Evolutionary conservation across 2,797 vertebrate species (phyloP).

Genomic region (Cuniculus paca): DNA sequence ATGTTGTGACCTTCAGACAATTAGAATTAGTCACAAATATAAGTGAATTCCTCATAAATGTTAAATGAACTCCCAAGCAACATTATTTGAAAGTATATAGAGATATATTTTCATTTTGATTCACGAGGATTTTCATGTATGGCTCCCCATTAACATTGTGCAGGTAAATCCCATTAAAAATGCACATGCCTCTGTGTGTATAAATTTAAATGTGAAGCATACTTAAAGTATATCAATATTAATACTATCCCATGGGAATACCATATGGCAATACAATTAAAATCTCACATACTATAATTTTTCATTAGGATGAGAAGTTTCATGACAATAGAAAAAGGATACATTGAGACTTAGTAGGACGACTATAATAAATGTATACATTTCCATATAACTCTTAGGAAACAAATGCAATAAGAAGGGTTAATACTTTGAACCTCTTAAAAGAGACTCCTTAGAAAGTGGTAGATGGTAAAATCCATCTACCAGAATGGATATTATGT

Average conservation of each 20-base stretch:
- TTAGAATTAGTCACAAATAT: constrained; percentile 67
- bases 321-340: constrained; percentile 49
- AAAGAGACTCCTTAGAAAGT: background rate
- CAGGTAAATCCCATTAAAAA: constrained; percentile 79
- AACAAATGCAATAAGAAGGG: constrained; percentile 29
- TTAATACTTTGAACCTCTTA: constrained; percentile 22
- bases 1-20: constrained; percentile 65
- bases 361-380: constrained; percentile 5
- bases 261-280: constrained; percentile 46
- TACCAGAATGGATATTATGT: background rate
- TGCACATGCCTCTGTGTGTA: constrained; percentile 68
- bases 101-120: constrained; percentile 72
- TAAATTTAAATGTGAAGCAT: constrained; percentile 76
- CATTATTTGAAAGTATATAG: constrained; percentile 75
- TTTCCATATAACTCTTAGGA: background rate
- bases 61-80: constrained; percentile 70
- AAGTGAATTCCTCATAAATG: constrained; percentile 71
- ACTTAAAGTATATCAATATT: constrained; percentile 67
- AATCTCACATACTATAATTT: constrained; percentile 70
- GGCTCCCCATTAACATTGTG: constrained; percentile 48
- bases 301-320: constrained; percentile 64
- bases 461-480: background rate
- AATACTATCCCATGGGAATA: constrained; percentile 49
- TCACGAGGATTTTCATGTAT: constrained; percentile 73
- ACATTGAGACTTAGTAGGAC: constrained; percentile 44